These are phyloP conservation scores for Otolemur garnettii DNA, from an alignment of 2,113 vertebrate species.

Conservation along the genomic window DNA sequence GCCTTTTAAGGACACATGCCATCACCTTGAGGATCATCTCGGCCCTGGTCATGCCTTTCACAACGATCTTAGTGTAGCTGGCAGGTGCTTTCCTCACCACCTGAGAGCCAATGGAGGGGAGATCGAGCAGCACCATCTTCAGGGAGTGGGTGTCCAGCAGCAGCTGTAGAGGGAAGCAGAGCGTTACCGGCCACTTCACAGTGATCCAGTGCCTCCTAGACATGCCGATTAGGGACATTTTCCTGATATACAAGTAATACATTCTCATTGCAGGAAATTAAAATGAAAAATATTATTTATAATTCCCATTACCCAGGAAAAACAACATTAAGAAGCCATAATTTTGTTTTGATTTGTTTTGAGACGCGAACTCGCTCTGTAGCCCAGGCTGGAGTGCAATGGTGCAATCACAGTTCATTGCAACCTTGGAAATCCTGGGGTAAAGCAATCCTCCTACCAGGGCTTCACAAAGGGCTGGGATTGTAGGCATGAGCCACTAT, in stretches of 20 bases:
- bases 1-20: background rate
- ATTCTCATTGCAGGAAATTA: conserved; percentile 7
- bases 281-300: conserved; percentile 10
- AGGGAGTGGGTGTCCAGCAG: conserved; percentile 98
- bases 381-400: no score
- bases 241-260: background rate
- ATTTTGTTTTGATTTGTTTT: no score
- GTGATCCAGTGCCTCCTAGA: background rate
- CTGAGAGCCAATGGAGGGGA: conserved; percentile 98
- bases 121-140: conserved; percentile 97
- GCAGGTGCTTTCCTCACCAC: conserved; percentile 98
- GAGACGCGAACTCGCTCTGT: no score
- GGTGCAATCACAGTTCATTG: no score
- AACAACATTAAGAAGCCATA: background rate
- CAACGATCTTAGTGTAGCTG: conserved; percentile 99
- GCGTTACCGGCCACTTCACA: background rate
- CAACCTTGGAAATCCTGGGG: no score
- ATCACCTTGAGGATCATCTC: conserved; percentile 99
- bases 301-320: conserved; percentile 25
- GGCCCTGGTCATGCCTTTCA: conserved; percentile 99
- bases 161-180: conserved; percentile 89
- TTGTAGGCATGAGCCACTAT: no score
- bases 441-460: no score
- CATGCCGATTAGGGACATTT: background rate
- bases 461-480: no score